A percentile compares a stretch with the other conserved stretches of the same genome.
Conservation (phyloP, 2,113 vertebrate genomes). For the Vombatus ursinus region DNA sequence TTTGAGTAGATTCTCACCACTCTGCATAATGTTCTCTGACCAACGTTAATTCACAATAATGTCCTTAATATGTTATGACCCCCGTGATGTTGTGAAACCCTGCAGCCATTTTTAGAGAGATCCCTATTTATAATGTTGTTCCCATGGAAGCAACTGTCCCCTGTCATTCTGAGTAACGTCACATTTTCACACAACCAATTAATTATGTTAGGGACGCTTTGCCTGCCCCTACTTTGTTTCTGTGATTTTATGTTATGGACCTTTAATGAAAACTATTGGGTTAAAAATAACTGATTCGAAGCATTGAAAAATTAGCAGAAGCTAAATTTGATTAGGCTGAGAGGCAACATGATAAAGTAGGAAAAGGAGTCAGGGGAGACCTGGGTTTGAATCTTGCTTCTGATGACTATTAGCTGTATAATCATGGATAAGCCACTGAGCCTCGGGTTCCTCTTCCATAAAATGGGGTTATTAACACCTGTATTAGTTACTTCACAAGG, state of each 20-base stretch:
- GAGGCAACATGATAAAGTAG: not conserved
- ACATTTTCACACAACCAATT: not conserved
- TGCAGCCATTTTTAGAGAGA: not conserved
- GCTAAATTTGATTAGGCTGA: not conserved
- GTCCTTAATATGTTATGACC: not conserved
- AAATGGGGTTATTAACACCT: not conserved
- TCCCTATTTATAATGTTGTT: not conserved
- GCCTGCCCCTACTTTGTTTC: not conserved
- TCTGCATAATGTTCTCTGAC: not conserved
- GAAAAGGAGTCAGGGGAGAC: not conserved
- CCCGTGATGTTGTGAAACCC: not conserved
- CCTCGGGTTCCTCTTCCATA: not conserved
- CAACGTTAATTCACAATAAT: not conserved
- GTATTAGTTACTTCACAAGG: not conserved
- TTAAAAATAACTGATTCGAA: not conserved
- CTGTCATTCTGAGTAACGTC: not conserved
- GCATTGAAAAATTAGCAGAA: not conserved
- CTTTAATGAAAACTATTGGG: not conserved
- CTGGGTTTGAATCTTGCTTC: not conserved
- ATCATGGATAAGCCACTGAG: not conserved
- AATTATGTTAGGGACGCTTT: not conserved
- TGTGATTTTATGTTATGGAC: not conserved
- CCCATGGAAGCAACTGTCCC: not conserved
- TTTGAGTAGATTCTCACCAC: not conserved
- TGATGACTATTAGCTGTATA: not conserved